Base-by-base conservation (phyloP, 2,888 invertebrate species). In the Lobophora halterata region DNA sequence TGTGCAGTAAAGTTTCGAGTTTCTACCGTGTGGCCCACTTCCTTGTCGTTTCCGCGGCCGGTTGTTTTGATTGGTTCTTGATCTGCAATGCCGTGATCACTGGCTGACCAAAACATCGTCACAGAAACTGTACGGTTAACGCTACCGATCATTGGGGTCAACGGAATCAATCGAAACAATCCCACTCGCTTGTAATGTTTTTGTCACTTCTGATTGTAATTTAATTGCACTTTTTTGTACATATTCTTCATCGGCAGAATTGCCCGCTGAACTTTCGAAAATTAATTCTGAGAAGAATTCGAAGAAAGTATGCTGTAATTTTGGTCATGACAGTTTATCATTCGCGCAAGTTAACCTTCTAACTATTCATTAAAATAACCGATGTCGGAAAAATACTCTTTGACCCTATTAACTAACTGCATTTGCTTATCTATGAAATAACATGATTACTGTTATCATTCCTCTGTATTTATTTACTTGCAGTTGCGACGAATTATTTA, bases 21-120 rank as follows among this genome's bases (percentile, higher is more conserved):
- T 80, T 81, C 78, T 80, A 77, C 71, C 58, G 53, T 52, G 49
- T 71, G 81, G 61, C 67, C 79, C 58, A 79, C 79, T 79, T 80
- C 71, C 69, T 60, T 53, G 42, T 56, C 54, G 63, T 71, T 72
- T 73, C 65, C 64, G 62, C 48, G 58, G 75, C 76, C 74, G 74
- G 78, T 80, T 77, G 62, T 64, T 70, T 65, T 65, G 70, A 74
- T 72, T 65, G 57, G 55, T 51, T 54, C 25, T 30, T 37, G 38
- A 43, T 34, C 24, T 37, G 65, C 20, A 11, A 69, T 69, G 44
- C 46, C 65, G 64, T 67, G 67, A 71, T 70, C 53, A 60, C 64
- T 58, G n/a, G n/a, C n/a, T n/a, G 58, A 58, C 61, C 63, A 65
- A 65, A 64, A 63, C 65, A 71, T 65, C 62, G 58, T 66, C 65